Evolutionary conservation across 2,888 invertebrate genomes (phyloP), one percentile per base, ranked within the genome.

Genomic region (Ommatoiulus sabulosus): DNA sequence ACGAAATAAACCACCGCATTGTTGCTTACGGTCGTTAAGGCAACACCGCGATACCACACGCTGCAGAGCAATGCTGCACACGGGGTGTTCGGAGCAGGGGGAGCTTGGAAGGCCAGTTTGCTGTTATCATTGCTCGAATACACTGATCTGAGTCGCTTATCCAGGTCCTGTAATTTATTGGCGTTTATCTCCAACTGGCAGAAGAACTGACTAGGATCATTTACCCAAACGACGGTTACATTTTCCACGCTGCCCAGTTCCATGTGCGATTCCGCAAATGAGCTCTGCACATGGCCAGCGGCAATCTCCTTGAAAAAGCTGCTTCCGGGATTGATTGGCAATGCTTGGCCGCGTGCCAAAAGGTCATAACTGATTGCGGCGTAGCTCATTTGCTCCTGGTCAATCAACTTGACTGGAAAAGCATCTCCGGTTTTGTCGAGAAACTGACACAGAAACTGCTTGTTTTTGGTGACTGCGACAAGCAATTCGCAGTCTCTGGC

Each of bases 401-500:
- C 85, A 48, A 85, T 15, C 20, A 85, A 20, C 8, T 44, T 85
- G 43, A 85, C 8, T 2, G 85, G 17, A 20, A 6, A 85, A 0
- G 85, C 43, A 85, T 44, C 44, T 15, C 46, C 85, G 1, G 12
- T 44, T 5, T 46, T 43, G 44, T 10, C 0, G 17, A 48, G 24
- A 24, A 89, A 48, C 44, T 87, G 20, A 12, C 80, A 43, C 15
- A 80, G 57, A 48, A 84, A n/a, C 52, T 6, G 52, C 43, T 90
- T 90, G 12, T 90, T 89, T 43, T 84, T 44, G 84, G 89, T 88
- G 1, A 89, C 35, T 17, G 86, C 86, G 15, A 43, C 35, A 10
- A 90, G 87, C 44, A 89, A 86, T 5, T 89, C 89, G 17, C 89
- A 89, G 15, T 90, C 90, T n/a, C 90, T 90, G 24, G 89, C 88